phyloP scores from a whole-genome alignment of 2,797 vertebrate species.

The Phyllotis vaccarum region DNA sequence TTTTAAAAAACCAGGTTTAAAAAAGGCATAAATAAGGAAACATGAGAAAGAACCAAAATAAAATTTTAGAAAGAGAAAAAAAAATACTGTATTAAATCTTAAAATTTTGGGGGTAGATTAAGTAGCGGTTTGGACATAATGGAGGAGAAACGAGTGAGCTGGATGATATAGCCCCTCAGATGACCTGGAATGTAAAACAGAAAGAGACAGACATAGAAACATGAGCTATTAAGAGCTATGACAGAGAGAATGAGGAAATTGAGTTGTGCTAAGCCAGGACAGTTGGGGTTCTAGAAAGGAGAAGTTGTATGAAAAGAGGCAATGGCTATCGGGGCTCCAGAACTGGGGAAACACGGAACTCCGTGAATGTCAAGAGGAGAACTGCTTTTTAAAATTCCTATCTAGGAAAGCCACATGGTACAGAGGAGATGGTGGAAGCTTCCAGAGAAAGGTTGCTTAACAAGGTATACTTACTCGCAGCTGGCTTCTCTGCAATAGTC shows the following conservation, averaged over 20 bases:
- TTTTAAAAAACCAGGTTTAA: neutral
- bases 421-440: neutral
- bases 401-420: neutral
- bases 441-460: neutral
- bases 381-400: neutral
- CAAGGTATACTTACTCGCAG: neutral
- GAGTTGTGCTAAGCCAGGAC: neutral
- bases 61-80: conserved; percentile 62
- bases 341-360: neutral
- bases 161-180: neutral
- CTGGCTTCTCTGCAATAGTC: neutral
- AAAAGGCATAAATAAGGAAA: conserved; percentile 5
- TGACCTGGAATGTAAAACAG: neutral
- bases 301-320: neutral
- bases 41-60: neutral
- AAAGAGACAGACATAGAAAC: neutral
- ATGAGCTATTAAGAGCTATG: neutral
- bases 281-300: neutral
- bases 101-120: conserved; percentile 15
- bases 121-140: neutral
- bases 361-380: neutral
- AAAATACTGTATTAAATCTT: conserved; percentile 21
- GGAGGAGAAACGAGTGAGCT: neutral
- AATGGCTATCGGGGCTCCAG: neutral
- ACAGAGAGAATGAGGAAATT: neutral